These are phyloP conservation scores for Moxostoma hubbsi DNA, from an alignment of 2,797 vertebrate genomes.

Conservation along the genomic window DNA sequence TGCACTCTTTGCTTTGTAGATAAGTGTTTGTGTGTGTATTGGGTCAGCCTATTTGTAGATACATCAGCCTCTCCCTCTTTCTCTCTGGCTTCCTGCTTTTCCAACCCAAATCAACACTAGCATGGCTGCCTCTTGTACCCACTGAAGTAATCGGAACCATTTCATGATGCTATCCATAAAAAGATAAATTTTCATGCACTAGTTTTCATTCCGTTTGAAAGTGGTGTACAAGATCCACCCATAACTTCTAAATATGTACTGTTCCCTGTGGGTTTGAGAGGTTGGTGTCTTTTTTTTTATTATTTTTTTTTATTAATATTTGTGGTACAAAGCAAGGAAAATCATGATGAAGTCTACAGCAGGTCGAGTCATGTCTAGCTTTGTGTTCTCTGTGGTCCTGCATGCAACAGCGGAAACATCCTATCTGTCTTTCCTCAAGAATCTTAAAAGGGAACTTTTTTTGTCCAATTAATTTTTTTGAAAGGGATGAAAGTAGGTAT, in stretches of 20 bases:
- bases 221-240: background rate
- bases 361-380: conserved; percentile 11
- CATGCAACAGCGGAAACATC: conserved; percentile 20
- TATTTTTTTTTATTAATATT: conserved; percentile 33
- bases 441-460: conserved; percentile 22
- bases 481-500: conserved; percentile 8
- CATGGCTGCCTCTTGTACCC: background rate
- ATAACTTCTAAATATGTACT: background rate
- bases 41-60: conserved; percentile 47
- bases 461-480: conserved; percentile 5
- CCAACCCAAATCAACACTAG: conserved; percentile 34
- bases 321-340: conserved; percentile 11
- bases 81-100: conserved; percentile 48
- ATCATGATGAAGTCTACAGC: conserved; percentile 13
- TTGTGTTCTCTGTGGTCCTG: conserved; percentile 9
- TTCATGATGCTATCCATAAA: conserved; percentile 29
- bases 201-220: conserved; percentile 35
- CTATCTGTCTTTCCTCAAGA: conserved; percentile 6
- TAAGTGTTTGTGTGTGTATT: conserved; percentile 47
- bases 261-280: conserved; percentile 4
- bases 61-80: conserved; percentile 38
- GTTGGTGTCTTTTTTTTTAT: conserved; percentile 44
- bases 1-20: conserved; percentile 87
- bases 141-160: conserved; percentile 20
- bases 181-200: conserved; percentile 35